A percentile compares a stretch with the other conserved stretches of the same genome.
phyloP scores from a whole-genome alignment of 2,113 vertebrate genomes.

The Cacatua alba region DNA sequence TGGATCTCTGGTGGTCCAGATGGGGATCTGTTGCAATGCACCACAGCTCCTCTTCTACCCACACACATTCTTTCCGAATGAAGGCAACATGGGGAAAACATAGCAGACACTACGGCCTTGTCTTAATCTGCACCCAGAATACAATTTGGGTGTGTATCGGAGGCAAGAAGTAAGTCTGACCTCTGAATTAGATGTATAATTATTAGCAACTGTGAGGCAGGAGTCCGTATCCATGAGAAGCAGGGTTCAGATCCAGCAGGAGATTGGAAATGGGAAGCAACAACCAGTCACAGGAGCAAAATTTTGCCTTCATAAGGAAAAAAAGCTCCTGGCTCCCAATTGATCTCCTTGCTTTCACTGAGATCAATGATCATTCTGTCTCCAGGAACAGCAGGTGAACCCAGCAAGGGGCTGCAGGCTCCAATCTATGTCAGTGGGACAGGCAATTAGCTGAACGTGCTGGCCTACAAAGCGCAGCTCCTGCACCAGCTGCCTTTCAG shows the following conservation, averaged over 20 bases:
- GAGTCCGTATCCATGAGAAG: background rate
- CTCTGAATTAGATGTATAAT: background rate
- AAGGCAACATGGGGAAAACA: background rate
- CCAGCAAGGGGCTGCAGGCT: background rate
- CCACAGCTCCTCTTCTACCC: background rate
- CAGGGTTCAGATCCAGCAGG: background rate
- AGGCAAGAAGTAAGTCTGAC: background rate
- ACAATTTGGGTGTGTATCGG: background rate
- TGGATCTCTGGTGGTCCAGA: background rate
- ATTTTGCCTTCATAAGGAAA: background rate
- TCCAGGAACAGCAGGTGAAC: constrained; percentile 24
- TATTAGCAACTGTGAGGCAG: background rate
- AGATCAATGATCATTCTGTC: background rate
- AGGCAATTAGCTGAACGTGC: background rate
- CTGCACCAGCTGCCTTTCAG: background rate
- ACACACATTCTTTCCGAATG: background rate
- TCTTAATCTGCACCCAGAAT: background rate
- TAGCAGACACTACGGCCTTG: accelerated
- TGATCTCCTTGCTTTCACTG: background rate
- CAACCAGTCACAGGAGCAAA: background rate
- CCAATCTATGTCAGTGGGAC: background rate
- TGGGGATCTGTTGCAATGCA: background rate
- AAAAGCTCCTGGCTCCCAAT: background rate
- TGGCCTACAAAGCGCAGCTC: background rate
- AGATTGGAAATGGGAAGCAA: background rate